Conservation (phyloP, 2,797 vertebrate species). For the Sorex maritimensis region DNA sequence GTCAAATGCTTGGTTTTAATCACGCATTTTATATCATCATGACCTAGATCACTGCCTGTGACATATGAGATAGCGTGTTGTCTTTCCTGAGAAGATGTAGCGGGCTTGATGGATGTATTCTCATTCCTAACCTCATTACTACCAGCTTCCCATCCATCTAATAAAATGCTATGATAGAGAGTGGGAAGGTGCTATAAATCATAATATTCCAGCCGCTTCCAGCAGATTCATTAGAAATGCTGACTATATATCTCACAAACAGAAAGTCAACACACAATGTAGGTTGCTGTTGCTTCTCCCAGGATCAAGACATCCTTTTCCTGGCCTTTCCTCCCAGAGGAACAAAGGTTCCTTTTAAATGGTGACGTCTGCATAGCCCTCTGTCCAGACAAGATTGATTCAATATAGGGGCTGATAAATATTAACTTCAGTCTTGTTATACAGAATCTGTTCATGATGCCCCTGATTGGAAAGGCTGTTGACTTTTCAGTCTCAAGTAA, state of each 20-base stretch:
- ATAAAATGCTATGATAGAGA: conserved; percentile 94
- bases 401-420: conserved; percentile 47
- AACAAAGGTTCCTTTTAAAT: conserved; percentile 84
- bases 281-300: conserved; percentile 84
- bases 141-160: conserved; percentile 94
- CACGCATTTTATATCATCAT: conserved; percentile 92
- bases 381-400: conserved; percentile 80
- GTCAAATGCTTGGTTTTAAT: conserved; percentile 93
- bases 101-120: conserved; percentile 94
- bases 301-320: conserved; percentile 73
- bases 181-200: conserved; percentile 93
- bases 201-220: conserved; percentile 92
- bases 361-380: conserved; percentile 71
- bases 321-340: conserved; percentile 49
- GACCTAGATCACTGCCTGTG: conserved; percentile 93
- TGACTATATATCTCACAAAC: conserved; percentile 91
- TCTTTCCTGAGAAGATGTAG: conserved; percentile 92
- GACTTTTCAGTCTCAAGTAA: neutral
- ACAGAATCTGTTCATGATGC: conserved; percentile 35
- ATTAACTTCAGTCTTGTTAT: conserved; percentile 34
- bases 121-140: conserved; percentile 95
- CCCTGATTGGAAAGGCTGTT: conserved; percentile 25
- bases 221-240: conserved; percentile 93
- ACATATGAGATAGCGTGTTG: conserved; percentile 92
- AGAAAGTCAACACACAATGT: conserved; percentile 90